Evolutionary conservation across 2,113 vertebrate genomes (phyloP).

Genomic region (Taurulus bubalis): DNA sequence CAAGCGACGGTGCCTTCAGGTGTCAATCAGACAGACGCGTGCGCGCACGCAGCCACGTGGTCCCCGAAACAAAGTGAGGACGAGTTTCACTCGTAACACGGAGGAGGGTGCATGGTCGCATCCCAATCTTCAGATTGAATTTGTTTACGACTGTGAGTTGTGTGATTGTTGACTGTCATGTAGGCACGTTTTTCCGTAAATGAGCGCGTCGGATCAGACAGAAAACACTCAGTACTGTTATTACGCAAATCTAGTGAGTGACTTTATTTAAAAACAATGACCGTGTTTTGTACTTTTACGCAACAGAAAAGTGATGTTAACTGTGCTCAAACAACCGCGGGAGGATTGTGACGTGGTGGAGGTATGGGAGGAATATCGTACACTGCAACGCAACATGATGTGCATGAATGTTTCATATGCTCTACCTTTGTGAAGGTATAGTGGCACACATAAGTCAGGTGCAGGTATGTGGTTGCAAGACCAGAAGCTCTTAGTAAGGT

Average conservation of each 20-base stretch:
- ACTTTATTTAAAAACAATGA: not conserved
- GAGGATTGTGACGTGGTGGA: conserved; percentile 66
- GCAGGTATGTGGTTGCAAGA: not conserved
- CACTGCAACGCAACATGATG: conserved; percentile 43
- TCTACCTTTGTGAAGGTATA: not conserved
- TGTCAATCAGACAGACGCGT: conserved; percentile 3
- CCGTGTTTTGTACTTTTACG: not conserved
- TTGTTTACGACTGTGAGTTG: not conserved
- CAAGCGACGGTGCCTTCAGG: not conserved
- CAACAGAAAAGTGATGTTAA: conserved; percentile 47
- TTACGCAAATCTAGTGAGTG: no score
- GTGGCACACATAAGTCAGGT: not conserved
- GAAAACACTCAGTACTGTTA: not conserved
- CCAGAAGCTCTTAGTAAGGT: not conserved
- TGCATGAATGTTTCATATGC: not conserved
- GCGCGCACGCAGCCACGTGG: not conserved
- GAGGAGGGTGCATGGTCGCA: not conserved
- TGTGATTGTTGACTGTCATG: not conserved
- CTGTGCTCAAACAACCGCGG: conserved; percentile 50
- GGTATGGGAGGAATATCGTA: conserved; percentile 72
- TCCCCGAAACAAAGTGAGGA: not conserved
- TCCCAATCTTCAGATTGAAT: not conserved
- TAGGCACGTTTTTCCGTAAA: not conserved
- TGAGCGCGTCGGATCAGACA: not conserved
- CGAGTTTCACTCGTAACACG: not conserved